These are phyloP conservation scores for Alexandromys fortis DNA, from an alignment of 2,113 vertebrate species.

Conservation along the genomic window DNA sequence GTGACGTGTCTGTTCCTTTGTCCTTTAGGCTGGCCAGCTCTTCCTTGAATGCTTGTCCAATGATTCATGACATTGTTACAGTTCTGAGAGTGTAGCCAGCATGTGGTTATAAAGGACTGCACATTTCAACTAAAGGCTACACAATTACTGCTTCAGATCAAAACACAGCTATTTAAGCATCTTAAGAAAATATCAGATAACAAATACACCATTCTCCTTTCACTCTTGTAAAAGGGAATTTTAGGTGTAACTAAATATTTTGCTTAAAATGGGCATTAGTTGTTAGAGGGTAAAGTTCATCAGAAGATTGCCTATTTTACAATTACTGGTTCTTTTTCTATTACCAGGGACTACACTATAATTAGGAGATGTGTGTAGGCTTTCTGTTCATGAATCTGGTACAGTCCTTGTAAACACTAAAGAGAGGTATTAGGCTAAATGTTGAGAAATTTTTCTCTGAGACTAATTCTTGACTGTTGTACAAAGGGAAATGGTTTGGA, in stretches of 20 bases:
- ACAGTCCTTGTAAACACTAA: conserved; percentile 41
- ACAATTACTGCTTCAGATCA: neutral
- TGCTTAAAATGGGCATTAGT: conserved; percentile 16
- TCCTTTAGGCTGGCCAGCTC: neutral
- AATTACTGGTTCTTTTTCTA: conserved; percentile 59
- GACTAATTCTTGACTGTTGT: conserved; percentile 30
- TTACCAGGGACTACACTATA: neutral
- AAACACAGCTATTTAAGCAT: neutral
- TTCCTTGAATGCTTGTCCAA: neutral
- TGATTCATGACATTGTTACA: neutral
- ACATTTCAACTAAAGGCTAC: neutral
- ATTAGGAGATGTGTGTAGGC: conserved; percentile 31
- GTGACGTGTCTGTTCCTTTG: neutral
- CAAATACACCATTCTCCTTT: neutral
- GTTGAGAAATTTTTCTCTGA: conserved; percentile 24
- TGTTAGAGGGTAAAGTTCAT: conserved; percentile 43
- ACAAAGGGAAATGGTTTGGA: conserved; percentile 51
- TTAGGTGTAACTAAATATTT: conserved; percentile 44
- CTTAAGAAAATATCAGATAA: neutral
- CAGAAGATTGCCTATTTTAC: neutral
- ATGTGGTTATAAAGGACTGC: neutral
- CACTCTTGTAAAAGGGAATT: conserved; percentile 20
- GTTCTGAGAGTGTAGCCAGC: neutral
- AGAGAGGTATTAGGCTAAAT: neutral
- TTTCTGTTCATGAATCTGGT: conserved; percentile 24